These are phyloP conservation scores for Bicyclus anynana DNA, from an alignment of 1,140 invertebrate genomes.

Conservation along the genomic window DNA sequence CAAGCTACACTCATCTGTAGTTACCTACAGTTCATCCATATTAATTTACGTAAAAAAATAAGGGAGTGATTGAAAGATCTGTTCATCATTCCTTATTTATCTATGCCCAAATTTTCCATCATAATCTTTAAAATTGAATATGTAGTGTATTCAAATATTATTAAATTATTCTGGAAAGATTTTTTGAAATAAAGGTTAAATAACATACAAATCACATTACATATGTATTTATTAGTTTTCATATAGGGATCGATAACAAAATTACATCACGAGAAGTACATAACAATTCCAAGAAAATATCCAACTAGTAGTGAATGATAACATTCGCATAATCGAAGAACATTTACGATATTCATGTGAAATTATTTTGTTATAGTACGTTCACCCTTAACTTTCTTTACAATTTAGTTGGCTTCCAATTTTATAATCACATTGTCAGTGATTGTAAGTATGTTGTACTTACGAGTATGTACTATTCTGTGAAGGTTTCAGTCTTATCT, in stretches of 20 bases:
- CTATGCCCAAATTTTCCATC: no score
- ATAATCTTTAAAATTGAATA: no score
- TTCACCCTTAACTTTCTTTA: constrained; percentile 5
- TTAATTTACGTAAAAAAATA: no score
- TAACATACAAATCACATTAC: not conserved
- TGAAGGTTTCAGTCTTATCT: no score
- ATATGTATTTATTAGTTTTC: not conserved
- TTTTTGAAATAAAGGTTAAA: not conserved
- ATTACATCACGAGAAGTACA: constrained; percentile 20
- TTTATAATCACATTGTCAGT: no score
- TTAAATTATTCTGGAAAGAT: not conserved
- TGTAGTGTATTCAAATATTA: no score
- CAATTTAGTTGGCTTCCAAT: not conserved
- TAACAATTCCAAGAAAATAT: constrained; percentile 22
- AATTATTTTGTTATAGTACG: constrained; percentile 8
- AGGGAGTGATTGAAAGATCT: no score
- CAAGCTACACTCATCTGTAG: no score
- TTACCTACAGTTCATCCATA: no score
- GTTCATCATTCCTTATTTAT: no score
- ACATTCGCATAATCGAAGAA: constrained; percentile 13
- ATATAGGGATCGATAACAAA: constrained; percentile 11
- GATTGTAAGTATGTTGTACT: no score
- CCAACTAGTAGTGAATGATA: constrained; percentile 20
- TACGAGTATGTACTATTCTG: no score
- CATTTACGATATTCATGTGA: constrained; percentile 2